Percentiles rank a stretch among this genome's conserved stretches.
These are phyloP conservation scores for Camelus dromedarius DNA, from an alignment of 2,113 vertebrate genomes.

Conservation along the genomic window DNA sequence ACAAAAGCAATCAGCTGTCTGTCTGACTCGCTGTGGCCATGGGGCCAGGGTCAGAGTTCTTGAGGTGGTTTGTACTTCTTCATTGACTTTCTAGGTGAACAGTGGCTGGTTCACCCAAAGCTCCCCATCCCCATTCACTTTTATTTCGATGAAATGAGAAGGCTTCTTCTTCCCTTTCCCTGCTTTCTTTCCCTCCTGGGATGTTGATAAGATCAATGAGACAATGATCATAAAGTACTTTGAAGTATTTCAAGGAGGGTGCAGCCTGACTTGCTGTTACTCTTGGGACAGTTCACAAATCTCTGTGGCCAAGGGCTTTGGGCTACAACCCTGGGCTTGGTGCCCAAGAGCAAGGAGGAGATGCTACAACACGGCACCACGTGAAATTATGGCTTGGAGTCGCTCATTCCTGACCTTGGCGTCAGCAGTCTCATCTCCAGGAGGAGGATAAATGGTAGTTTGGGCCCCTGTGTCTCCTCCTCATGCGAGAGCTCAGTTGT, in stretches of 20 bases:
- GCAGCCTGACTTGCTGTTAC: background rate
- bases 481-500: background rate
- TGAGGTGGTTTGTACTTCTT: background rate
- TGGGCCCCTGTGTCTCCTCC: background rate
- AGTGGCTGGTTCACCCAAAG: background rate
- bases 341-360: background rate
- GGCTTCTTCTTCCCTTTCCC: background rate
- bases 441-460: background rate
- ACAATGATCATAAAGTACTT: background rate
- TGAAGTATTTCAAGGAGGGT: background rate
- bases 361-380: accelerated
- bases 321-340: background rate
- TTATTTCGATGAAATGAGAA: background rate
- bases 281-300: background rate
- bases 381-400: background rate
- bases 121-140: background rate
- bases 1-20: background rate
- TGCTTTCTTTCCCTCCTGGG: background rate
- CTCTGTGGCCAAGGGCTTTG: background rate
- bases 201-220: background rate
- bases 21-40: background rate
- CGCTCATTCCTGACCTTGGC: background rate
- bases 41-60: background rate
- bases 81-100: background rate
- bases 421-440: background rate